Conservation (phyloP, 2,797 vertebrate genomes). For the Sebastes alutus region DNA sequence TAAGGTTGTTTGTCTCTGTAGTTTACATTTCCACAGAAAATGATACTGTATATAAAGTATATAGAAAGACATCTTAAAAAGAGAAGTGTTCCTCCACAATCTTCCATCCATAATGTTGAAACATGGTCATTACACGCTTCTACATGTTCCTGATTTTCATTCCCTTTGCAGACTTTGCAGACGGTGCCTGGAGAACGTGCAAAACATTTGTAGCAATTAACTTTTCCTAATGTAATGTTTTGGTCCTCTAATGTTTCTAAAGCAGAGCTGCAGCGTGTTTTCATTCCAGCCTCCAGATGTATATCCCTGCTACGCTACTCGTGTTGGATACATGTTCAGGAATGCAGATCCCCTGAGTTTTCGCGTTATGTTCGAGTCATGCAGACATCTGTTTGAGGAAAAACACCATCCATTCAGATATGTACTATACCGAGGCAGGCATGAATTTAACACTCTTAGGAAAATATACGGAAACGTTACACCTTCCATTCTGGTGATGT, state of each 20-base stretch:
- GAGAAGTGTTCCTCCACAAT: background rate
- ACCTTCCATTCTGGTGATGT: constrained; percentile 16
- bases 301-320: constrained; percentile 47
- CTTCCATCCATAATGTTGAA: background rate
- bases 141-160: background rate
- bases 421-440: constrained; percentile 9
- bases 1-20: background rate
- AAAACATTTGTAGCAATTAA: constrained; percentile 12
- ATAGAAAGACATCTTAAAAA: background rate
- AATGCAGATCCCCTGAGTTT: constrained; percentile 68
- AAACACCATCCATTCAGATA: constrained; percentile 46
- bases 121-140: background rate
- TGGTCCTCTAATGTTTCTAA: constrained; percentile 24
- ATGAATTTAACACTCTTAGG: constrained; percentile 4
- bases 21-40: background rate
- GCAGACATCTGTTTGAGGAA: constrained; percentile 66
- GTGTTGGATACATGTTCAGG: constrained; percentile 57
- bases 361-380: constrained; percentile 56
- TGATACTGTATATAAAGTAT: background rate
- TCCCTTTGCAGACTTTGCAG: background rate
- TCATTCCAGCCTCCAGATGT: constrained; percentile 69
- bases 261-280: constrained; percentile 52
- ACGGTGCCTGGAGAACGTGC: background rate
- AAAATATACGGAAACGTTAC: constrained; percentile 25
- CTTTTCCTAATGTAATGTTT: constrained; percentile 31